Evolutionary conservation across 2,113 vertebrate species (phyloP).

Genomic region (Nothocercus julius): DNA sequence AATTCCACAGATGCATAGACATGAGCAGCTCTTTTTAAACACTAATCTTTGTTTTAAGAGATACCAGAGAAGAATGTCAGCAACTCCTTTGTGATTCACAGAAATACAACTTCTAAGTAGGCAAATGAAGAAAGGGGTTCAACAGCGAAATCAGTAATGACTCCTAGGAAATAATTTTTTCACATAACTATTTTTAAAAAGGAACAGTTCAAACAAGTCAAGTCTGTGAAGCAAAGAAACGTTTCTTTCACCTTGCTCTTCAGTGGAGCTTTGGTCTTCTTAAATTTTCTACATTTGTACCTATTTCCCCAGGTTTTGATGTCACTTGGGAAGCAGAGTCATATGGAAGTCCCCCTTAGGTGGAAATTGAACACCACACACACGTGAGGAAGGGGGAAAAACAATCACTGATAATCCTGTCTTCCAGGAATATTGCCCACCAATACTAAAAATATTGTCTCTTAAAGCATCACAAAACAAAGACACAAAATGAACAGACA

Average conservation of each 20-base stretch:
- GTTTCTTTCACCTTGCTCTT: background rate
- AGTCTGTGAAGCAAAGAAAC: background rate
- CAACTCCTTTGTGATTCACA: background rate
- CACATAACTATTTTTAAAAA: background rate
- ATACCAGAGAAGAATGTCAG: background rate
- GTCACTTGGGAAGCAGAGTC: background rate
- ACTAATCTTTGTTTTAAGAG: accelerated
- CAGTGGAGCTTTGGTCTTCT: background rate
- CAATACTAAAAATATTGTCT: background rate
- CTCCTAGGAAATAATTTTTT: background rate
- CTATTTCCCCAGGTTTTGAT: background rate
- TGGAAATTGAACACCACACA: background rate
- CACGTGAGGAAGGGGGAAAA: background rate
- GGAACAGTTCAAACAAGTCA: background rate
- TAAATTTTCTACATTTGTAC: too few species aligned
- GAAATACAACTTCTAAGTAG: background rate
- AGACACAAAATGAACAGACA: accelerated
- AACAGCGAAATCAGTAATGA: background rate
- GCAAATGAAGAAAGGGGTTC: background rate
- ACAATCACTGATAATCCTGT: background rate
- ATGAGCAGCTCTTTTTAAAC: background rate
- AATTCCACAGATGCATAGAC: background rate
- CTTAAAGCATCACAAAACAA: background rate
- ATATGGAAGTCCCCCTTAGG: background rate
- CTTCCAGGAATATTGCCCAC: background rate